phyloP scores from a whole-genome alignment of 1,140 invertebrate genomes.

The Pogonognathellus flavescens region DNA sequence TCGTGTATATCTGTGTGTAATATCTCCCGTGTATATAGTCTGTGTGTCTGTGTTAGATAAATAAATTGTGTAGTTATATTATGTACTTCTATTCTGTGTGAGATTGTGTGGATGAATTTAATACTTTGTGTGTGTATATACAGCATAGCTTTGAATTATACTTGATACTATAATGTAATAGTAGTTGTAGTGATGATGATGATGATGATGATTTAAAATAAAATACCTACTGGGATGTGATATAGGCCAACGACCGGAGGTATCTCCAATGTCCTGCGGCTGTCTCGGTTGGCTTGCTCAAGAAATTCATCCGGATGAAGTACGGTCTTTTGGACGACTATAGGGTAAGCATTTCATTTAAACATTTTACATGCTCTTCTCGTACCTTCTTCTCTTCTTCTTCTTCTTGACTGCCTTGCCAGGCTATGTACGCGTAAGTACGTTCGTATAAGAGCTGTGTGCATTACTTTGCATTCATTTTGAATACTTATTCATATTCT shows the following conservation, averaged over 20 bases:
- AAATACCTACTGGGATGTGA: constrained; percentile 60
- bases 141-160: background rate
- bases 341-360: constrained; percentile 67
- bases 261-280: constrained; percentile 73
- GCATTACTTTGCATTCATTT: background rate
- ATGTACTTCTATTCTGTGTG: background rate
- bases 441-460: background rate
- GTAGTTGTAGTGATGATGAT: constrained; percentile 40
- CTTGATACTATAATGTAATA: background rate
- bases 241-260: constrained; percentile 68
- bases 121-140: background rate
- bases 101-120: background rate
- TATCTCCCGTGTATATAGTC: background rate
- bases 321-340: constrained; percentile 70
- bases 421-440: background rate
- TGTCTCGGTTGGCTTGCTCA: constrained; percentile 72
- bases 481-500: background rate
- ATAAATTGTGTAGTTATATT: background rate
- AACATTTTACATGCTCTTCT: constrained; percentile 41
- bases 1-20: background rate
- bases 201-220: constrained; percentile 64
- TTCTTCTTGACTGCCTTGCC: background rate
- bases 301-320: constrained; percentile 73
- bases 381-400: background rate
- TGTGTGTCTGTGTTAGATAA: background rate